Conservation (phyloP, 2,888 invertebrate genomes). For the Sminthurinus aureus region DNA sequence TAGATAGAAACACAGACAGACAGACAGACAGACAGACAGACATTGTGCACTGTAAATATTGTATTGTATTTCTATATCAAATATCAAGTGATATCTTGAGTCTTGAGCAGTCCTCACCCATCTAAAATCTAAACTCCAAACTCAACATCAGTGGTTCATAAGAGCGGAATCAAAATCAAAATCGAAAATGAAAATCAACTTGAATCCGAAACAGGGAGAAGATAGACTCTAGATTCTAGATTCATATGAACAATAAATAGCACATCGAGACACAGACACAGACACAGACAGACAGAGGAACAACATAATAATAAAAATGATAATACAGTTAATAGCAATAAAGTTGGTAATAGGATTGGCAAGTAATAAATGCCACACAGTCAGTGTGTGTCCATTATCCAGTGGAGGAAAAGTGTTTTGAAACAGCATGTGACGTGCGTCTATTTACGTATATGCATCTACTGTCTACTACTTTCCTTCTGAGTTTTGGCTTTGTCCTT, state of each 20-base stretch:
- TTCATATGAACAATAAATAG: neutral
- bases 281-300: neutral
- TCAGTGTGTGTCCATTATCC: slow-evolving; percentile 31
- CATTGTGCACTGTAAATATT: too few species aligned
- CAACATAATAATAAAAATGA: slow-evolving; percentile 16
- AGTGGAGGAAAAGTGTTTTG: neutral
- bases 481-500: too few species aligned
- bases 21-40: too few species aligned
- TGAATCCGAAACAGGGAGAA: neutral
- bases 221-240: neutral
- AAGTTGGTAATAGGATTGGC: slow-evolving; percentile 41
- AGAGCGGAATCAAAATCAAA: too few species aligned
- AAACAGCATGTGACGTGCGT: neutral
- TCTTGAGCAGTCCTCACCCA: too few species aligned
- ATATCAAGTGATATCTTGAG: too few species aligned
- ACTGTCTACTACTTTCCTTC: too few species aligned
- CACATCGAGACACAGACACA: neutral
- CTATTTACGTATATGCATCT: too few species aligned
- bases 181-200: neutral
- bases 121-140: too few species aligned
- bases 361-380: slow-evolving; percentile 48
- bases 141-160: too few species aligned
- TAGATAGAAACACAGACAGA: too few species aligned
- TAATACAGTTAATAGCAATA: slow-evolving; percentile 35
- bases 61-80: too few species aligned